phyloP scores from a whole-genome alignment of 2,113 vertebrate genomes.

The Lepus europaeus region DNA sequence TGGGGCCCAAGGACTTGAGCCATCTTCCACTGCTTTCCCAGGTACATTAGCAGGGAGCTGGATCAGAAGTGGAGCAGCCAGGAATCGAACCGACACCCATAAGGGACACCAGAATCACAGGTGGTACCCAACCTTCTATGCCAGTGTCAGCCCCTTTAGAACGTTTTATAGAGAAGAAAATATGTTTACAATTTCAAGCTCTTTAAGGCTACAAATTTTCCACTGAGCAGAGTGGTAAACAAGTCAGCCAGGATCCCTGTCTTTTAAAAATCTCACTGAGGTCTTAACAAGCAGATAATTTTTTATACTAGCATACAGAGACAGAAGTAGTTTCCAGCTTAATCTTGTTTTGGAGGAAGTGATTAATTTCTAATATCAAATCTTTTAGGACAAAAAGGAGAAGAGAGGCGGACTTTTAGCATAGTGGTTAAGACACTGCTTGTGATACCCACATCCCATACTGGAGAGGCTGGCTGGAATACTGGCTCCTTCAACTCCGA shows the following conservation, averaged over 20 bases:
- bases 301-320: neutral
- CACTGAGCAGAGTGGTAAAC: neutral
- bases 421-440: too few relatives aligned
- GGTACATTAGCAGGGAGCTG: too few relatives aligned
- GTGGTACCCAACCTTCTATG: too few relatives aligned
- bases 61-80: too few relatives aligned
- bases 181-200: slow-evolving; percentile 1
- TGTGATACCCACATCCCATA: too few relatives aligned
- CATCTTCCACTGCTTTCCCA: too few relatives aligned
- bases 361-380: neutral
- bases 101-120: too few relatives aligned
- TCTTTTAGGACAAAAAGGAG: slow-evolving; percentile 36
- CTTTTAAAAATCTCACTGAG: neutral
- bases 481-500: too few relatives aligned
- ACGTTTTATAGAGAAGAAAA: neutral
- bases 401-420: neutral
- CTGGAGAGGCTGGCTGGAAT: too few relatives aligned
- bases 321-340: neutral
- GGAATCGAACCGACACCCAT: too few relatives aligned
- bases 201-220: neutral
- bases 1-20: too few relatives aligned
- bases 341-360: neutral
- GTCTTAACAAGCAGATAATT: slow-evolving; percentile 30
- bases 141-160: too few relatives aligned
- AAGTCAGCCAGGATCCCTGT: neutral